Percentiles rank a stretch among this genome's conserved stretches.
Evolutionary conservation across 2,113 vertebrate species (phyloP).

Genomic region (Hemichromis elongatus): DNA sequence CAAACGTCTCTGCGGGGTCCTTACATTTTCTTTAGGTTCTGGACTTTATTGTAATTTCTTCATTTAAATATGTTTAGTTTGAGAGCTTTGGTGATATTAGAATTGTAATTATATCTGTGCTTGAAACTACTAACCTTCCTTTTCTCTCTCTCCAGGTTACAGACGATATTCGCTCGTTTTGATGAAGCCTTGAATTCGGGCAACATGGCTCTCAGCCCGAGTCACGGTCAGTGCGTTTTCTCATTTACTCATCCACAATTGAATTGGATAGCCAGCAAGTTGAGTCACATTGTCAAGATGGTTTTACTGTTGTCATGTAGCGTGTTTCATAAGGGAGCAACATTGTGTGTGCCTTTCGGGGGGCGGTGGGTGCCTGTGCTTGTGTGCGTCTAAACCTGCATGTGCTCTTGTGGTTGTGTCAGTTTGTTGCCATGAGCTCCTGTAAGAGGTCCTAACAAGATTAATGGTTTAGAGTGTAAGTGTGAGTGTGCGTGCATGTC

Average conservation of each 20-base stretch:
- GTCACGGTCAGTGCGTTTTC: slow-evolving; percentile 81
- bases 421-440: slow-evolving; percentile 38
- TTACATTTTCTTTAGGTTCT: background rate
- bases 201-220: slow-evolving; percentile 85
- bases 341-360: background rate
- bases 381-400: slow-evolving; percentile 9
- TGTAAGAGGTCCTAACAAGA: slow-evolving; percentile 57
- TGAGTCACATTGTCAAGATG: background rate
- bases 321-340: background rate
- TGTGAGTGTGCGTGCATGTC: background rate
- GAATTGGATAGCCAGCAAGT: background rate
- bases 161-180: slow-evolving; percentile 89
- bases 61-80: background rate
- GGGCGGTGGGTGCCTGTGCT: background rate
- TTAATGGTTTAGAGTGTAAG: slow-evolving; percentile 52
- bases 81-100: background rate
- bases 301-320: background rate
- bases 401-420: slow-evolving; percentile 28
- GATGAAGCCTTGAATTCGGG: slow-evolving; percentile 92
- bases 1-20: background rate
- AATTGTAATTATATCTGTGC: background rate
- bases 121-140: slow-evolving; percentile 7
- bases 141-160: slow-evolving; percentile 78
- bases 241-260: background rate
- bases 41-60: background rate